Conservation (phyloP, 1,140 invertebrate genomes). For the Apis mellifera region Amel_HAv3.1 CM009931.2:19742001-19742500, state of each 20-base stretch:
- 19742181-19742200: slow-evolving; percentile 65
- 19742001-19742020: background rate
- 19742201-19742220: slow-evolving; percentile 65
- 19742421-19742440: slow-evolving; percentile 66
- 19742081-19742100: slow-evolving; percentile 35
- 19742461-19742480: slow-evolving; percentile 49
- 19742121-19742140: slow-evolving; percentile 52
- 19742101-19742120: slow-evolving; percentile 30
- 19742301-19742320: slow-evolving; percentile 54
- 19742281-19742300: background rate
- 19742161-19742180: slow-evolving; percentile 56
- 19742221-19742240: slow-evolving; percentile 72
- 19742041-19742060: background rate
- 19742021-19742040: background rate
- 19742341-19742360: slow-evolving; percentile 48
- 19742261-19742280: slow-evolving; percentile 47
- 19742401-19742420: slow-evolving; percentile 74
- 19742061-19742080: slow-evolving; percentile 31
- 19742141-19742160: slow-evolving; percentile 52
- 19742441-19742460: slow-evolving; percentile 64
- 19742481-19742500: slow-evolving; percentile 61
- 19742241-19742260: slow-evolving; percentile 63
- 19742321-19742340: slow-evolving; percentile 21
- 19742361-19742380: slow-evolving; percentile 37
- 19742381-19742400: slow-evolving; percentile 74